Conservation (phyloP, 2,888 invertebrate genomes). For the Hypena proboscidalis region DNA sequence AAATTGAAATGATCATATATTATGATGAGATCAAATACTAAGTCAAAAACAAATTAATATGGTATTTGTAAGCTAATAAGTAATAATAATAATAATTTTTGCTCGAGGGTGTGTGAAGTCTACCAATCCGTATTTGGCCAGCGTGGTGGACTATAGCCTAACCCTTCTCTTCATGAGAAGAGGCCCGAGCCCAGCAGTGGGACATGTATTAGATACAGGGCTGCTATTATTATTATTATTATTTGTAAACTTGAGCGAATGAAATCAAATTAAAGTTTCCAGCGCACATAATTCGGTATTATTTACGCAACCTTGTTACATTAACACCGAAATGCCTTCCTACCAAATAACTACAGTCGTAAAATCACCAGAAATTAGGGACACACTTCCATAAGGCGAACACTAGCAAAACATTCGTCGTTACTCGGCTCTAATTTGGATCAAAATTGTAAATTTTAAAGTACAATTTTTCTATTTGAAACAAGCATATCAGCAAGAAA, state of each 20-base stretch:
- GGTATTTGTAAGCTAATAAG: no score
- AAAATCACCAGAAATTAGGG: slow-evolving; percentile 15
- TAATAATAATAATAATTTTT: no score
- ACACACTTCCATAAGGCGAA: slow-evolving; percentile 9
- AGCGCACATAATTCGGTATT: slow-evolving; percentile 19
- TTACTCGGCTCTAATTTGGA: neutral
- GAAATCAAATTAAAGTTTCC: slow-evolving; percentile 1
- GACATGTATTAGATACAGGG: no score
- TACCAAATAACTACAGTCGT: slow-evolving; percentile 11
- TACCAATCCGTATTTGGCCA: no score
- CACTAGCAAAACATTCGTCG: neutral
- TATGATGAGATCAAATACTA: slow-evolving; percentile 3
- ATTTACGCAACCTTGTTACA: slow-evolving; percentile 37
- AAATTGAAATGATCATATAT: no score
- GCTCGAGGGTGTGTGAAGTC: no score
- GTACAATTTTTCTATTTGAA: neutral
- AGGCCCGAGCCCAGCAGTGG: no score
- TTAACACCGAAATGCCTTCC: slow-evolving; percentile 12
- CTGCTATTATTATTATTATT: no score
- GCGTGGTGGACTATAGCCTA: no score
- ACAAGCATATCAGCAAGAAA: neutral
- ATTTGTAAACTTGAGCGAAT: slow-evolving; percentile 8
- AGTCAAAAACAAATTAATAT: slow-evolving; percentile 2
- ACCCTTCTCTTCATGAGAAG: no score
- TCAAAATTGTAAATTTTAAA: neutral